Conservation (phyloP, 2,888 invertebrate species). For the Erebia palarica region DNA sequence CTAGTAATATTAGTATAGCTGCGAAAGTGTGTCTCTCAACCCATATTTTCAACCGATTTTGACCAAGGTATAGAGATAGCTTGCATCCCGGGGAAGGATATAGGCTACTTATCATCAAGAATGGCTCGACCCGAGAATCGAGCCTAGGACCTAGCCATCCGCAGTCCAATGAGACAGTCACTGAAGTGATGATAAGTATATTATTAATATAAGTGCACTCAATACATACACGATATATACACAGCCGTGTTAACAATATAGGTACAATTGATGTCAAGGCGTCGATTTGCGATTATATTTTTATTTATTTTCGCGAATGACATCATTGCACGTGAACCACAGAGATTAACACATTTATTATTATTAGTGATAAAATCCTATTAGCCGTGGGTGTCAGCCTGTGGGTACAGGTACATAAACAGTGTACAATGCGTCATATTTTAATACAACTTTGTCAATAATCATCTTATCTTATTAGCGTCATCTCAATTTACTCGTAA, state of each 20-base stretch:
- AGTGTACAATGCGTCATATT: constrained; percentile 23
- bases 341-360: constrained; percentile 14
- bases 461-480: neutral
- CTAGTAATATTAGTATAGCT: no score
- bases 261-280: constrained; percentile 33
- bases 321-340: constrained; percentile 36
- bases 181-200: neutral
- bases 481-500: neutral
- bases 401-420: neutral
- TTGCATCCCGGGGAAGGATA: neutral
- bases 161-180: no score
- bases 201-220: neutral
- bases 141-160: no score
- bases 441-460: neutral
- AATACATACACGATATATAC: neutral
- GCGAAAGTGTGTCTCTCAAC: neutral
- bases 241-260: constrained; percentile 17
- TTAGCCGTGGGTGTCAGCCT: constrained; percentile 22
- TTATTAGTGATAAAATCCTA: no score
- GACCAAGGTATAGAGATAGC: no score
- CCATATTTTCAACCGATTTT: neutral
- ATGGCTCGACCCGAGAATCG: no score
- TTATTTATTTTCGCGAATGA: constrained; percentile 42
- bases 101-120: neutral
- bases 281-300: constrained; percentile 24